Percentiles rank a stretch among this genome's conserved stretches.
Evolutionary conservation across 2,888 invertebrate species (phyloP).

Genomic region (Odontomyia ornata): DNA sequence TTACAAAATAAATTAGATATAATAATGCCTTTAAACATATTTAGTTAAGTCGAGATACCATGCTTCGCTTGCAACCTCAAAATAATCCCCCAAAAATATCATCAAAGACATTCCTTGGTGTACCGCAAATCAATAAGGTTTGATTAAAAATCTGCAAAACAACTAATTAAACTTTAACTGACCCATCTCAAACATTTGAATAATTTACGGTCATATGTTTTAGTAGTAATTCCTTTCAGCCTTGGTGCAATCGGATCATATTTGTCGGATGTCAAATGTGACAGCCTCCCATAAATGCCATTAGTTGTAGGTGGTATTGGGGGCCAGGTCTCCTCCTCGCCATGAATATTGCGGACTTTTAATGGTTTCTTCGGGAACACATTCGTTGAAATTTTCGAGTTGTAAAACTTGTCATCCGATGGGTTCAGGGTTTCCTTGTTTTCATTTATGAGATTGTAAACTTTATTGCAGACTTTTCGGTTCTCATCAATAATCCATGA

Average conservation of each 20-base stretch:
- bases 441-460: conserved; percentile 42
- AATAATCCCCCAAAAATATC: no score
- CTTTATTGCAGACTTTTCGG: conserved; percentile 44
- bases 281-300: conserved; percentile 42
- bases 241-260: conserved; percentile 35
- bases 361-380: conserved; percentile 31
- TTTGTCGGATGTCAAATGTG: conserved; percentile 30
- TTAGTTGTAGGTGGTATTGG: conserved; percentile 39
- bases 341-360: conserved; percentile 29
- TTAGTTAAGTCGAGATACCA: no score
- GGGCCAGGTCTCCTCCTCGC: conserved; percentile 34
- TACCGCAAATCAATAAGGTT: no score
- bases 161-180: not conserved
- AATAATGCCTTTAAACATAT: no score
- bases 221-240: not conserved
- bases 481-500: conserved; percentile 45
- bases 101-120: no score
- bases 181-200: not conserved
- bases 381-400: conserved; percentile 34
- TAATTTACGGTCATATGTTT: conserved; percentile 21
- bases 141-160: not conserved
- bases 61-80: no score
- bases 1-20: no score
- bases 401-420: conserved; percentile 19
- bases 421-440: conserved; percentile 9